Base-by-base conservation (phyloP, 1,140 invertebrate species). In the Drosophila varians region DNA sequence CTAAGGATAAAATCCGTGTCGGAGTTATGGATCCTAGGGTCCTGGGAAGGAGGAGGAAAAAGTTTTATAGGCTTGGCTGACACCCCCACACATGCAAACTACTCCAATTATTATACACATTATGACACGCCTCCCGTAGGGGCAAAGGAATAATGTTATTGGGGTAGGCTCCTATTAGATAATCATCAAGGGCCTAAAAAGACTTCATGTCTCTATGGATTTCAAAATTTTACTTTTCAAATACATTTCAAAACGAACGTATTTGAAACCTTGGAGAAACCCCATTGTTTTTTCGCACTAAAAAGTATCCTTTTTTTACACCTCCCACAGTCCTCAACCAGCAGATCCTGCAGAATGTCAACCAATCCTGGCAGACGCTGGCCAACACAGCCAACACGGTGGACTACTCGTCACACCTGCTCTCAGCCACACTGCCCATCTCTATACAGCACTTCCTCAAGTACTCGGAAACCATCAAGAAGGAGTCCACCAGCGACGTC, bases 351-450 rank as follows among this genome's bases (percentile, higher is more conserved):
- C 90, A 91, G 77, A 91, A 91, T 91, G 89, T 91, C 40, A 91
- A 91, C 79, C 90, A 91, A 74, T 91, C 90, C 40, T 91, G 90
- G 90, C 90, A 91, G 62, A 91, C 90, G 47, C 71, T 91, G 74
- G 90, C 90, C 54, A 91, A 91, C 52, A 91, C 90, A 53, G 84
- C 90, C 57, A 91, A 91, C 62, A 91, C 90, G 45, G 90, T 91
- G 66, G 90, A 91, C 64, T 91, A 91, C 42, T 91, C 90, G 74
- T 91, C 90, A 16, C 90, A 91, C 89, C 78, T 91, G 76, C 77
- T 91, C 58, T 91, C 90, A 46, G 90, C 90, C 76, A 91, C 90
- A 90, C 88, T 91, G 90, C 90, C 90, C 88, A 91, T 91, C 72
- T 91, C 90, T 42, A 91, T 91, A 74, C 90, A 91, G 58, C 90